phyloP scores from a whole-genome alignment of 2,888 invertebrate species.

The Acronicta psi region DNA sequence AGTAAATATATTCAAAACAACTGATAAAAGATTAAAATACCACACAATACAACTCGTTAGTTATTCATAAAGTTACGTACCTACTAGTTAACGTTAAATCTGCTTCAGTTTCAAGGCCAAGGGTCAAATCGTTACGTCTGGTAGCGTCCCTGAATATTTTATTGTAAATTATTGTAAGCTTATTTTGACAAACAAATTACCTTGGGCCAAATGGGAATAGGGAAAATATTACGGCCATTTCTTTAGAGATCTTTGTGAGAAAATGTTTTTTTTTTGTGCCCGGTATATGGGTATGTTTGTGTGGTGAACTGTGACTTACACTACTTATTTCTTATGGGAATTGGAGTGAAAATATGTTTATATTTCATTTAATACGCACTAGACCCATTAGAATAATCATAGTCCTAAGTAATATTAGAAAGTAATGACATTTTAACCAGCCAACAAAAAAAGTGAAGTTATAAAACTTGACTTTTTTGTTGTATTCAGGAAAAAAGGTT shows the following conservation, averaged over 20 bases:
- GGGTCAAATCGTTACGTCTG: constrained; percentile 18
- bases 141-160: constrained; percentile 39
- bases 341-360: no score
- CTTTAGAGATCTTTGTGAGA: constrained; percentile 3
- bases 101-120: constrained; percentile 15
- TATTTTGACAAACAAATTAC: constrained; percentile 36
- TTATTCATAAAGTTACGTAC: constrained; percentile 17
- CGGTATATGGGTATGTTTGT: no score
- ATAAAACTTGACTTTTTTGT: no score
- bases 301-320: no score
- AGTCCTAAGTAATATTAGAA: no score
- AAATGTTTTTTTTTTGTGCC: background rate
- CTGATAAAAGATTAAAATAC: constrained; percentile 11
- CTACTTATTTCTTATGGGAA: no score
- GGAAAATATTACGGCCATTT: constrained; percentile 10
- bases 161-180: constrained; percentile 39
- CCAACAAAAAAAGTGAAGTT: no score
- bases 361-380: no score
- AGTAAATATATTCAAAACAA: background rate
- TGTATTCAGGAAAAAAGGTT: no score
- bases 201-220: constrained; percentile 2
- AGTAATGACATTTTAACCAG: no score
- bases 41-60: constrained; percentile 4
- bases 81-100: constrained; percentile 18
- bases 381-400: no score